Conservation (phyloP, 2,797 vertebrate species). For the Octomys mimax region DNA sequence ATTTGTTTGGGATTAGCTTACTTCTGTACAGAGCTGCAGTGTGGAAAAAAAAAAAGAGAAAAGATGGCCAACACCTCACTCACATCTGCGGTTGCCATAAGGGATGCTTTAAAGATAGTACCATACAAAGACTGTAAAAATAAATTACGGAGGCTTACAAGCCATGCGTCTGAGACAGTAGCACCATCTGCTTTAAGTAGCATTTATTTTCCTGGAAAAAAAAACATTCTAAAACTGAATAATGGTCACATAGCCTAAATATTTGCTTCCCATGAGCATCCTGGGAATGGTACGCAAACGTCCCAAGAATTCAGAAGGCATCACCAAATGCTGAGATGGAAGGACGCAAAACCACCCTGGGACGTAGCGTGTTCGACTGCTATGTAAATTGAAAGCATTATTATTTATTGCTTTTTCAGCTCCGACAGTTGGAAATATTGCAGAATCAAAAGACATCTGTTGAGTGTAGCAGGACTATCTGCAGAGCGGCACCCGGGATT, state of each 20-base stretch:
- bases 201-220: conserved; percentile 83
- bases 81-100: conserved; percentile 67
- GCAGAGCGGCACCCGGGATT: fast-evolving
- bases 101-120: conserved; percentile 54
- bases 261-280: conserved; percentile 78
- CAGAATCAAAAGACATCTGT: conserved; percentile 64
- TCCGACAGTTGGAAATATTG: conserved; percentile 53
- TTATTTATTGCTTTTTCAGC: conserved; percentile 70
- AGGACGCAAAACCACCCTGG: conserved; percentile 43
- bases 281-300: conserved; percentile 53
- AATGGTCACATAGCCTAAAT: conserved; percentile 80
- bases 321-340: neutral
- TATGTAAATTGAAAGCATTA: conserved; percentile 28
- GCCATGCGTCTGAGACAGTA: conserved; percentile 45
- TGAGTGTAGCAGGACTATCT: neutral
- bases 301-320: neutral
- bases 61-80: neutral
- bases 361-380: neutral
- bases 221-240: conserved; percentile 80
- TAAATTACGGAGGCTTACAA: conserved; percentile 74
- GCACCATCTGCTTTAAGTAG: conserved; percentile 84
- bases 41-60: neutral
- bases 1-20: neutral
- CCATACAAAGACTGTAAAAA: conserved; percentile 55
- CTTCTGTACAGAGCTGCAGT: neutral